Percentiles rank a stretch among this genome's conserved stretches.
Conservation (phyloP, 2,888 invertebrate genomes). For the Frankliniella intonsa region DNA sequence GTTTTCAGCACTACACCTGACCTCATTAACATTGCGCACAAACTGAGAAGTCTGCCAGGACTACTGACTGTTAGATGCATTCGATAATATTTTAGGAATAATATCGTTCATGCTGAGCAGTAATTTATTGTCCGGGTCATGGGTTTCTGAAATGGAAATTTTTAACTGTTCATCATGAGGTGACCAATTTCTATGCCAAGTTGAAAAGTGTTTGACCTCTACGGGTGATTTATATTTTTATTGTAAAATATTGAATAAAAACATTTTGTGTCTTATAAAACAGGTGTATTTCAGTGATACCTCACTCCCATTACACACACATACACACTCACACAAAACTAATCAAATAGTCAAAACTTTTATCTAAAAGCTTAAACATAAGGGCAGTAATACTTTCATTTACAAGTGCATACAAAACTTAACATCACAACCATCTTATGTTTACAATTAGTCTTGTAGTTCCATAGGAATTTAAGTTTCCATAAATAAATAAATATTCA, state of each 20-base stretch:
- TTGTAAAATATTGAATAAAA: constrained; percentile 24
- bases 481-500: background rate
- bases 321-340: too few relatives aligned
- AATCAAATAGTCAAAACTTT: too few relatives aligned
- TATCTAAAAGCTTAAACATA: too few relatives aligned
- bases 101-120: constrained; percentile 21
- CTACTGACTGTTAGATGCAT: background rate
- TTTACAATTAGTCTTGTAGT: background rate
- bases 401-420: background rate
- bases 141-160: background rate
- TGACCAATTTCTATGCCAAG: background rate
- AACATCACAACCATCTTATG: background rate
- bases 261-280: background rate
- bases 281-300: background rate
- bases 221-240: background rate
- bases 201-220: background rate
- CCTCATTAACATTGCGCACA: background rate
- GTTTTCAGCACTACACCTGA: background rate
- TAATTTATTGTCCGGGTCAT: background rate
- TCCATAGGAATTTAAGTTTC: background rate
- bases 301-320: background rate
- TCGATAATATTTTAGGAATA: constrained; percentile 9
- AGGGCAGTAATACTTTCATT: background rate
- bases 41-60: background rate
- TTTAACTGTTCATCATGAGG: background rate